phyloP scores from a whole-genome alignment of 2,113 vertebrate species.

The Takifugu bimaculatus region DNA sequence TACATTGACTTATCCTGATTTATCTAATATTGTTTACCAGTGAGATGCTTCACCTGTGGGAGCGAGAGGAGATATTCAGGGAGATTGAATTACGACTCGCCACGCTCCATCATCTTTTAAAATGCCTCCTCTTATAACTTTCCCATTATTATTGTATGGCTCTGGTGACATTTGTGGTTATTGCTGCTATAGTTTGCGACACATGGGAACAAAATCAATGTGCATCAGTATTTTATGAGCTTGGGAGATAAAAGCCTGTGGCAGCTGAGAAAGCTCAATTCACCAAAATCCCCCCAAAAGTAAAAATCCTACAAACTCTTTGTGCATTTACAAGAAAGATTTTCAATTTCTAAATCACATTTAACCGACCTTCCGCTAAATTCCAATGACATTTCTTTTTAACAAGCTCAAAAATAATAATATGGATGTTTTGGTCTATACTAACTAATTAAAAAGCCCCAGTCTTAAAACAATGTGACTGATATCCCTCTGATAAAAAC shows the following conservation, averaged over 20 bases:
- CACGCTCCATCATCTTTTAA: neutral
- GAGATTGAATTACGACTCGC: neutral
- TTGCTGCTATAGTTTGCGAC: neutral
- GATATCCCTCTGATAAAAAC: too few relatives aligned
- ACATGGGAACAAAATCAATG: too few relatives aligned
- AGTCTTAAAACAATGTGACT: too few relatives aligned
- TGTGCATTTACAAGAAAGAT: too few relatives aligned
- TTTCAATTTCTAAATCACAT: too few relatives aligned
- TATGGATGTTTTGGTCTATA: neutral
- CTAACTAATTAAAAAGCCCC: too few relatives aligned
- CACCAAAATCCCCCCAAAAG: neutral
- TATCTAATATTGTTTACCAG: slow-evolving; percentile 3
- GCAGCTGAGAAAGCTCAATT: neutral
- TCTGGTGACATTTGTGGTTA: slow-evolving; percentile 1
- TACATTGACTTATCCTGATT: slow-evolving; percentile 4
- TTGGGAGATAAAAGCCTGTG: neutral
- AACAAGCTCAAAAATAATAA: neutral
- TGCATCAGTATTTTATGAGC: neutral
- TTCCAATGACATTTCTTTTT: neutral
- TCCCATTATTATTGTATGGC: neutral
- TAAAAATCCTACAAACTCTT: too few relatives aligned
- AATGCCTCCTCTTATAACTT: neutral
- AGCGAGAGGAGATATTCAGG: neutral
- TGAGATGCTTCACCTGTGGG: neutral
- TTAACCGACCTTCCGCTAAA: too few relatives aligned